Evolutionary conservation across 2,797 vertebrate genomes (phyloP), one percentile per base, ranked within the genome.

Genomic region (Mormyrus proboscirostris): DNA sequence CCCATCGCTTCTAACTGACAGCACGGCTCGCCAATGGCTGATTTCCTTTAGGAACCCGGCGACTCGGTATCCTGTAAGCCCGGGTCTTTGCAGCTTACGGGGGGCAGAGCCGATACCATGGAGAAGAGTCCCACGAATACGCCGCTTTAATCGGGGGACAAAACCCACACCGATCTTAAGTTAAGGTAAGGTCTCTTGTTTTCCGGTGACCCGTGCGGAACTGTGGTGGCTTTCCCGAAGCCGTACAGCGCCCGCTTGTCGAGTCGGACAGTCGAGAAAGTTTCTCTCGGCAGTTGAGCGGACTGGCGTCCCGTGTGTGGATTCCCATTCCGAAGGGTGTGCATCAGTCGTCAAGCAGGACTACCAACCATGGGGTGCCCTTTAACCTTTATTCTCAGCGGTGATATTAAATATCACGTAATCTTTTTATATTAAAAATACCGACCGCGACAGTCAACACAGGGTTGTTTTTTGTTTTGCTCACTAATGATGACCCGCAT

Each of bases 41-140:
- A 14, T 4, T 9, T 44, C 62, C 29, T 90, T 79, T 89, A 82
- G 85, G 29, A 89, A 16, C 29, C 49, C 86, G 44, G 76, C 87
- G 25, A 14, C 10, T 33, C 19, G 65, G 41, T 84, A 84, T 84
- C 82, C 82, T 50, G 82, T 47, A 55, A 82, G 82, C 55, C 88
- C 85, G 14, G 49, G 53, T 76, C 53, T 82, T 79, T 89, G 87
- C 90, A 88, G 84, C 53, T 55, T 59, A 86, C 53, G 90, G 91
- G 87, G 73, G 6, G 83, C 73, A 47, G 89, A 91, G 87, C 89
- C 65, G 41, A 88, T 87, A 89, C 90, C 73, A 93, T 93, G 93
- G 92, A 93, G 91, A 91, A 90, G 50, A 91, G 92, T 88, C 91
- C 90, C 5, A 88, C 90, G 87, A 92, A 92, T 92, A 92, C 92